Conservation (phyloP, 2,797 vertebrate genomes). For the Pantherophis vulpinus region DNA sequence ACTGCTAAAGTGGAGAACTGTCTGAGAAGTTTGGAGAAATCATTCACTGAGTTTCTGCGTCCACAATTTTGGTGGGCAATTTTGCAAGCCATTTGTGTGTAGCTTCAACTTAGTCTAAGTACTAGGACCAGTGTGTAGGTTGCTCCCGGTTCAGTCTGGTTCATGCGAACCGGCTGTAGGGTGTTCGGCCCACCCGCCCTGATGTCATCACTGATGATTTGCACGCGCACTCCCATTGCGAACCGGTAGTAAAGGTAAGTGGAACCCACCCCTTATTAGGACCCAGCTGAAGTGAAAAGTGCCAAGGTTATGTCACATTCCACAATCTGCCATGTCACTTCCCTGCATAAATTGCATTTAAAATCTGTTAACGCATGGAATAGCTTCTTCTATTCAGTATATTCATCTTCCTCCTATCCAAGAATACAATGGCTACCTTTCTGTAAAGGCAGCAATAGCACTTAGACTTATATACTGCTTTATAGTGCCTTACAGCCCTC, state of each 20-base stretch:
- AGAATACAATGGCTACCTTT: neutral
- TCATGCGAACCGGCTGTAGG: no score
- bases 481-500: no score
- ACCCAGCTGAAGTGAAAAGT: neutral
- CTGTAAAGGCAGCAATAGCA: no score
- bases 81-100: neutral
- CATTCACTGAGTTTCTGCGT: neutral
- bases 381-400: neutral
- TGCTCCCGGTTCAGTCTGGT: no score
- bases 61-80: neutral
- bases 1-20: neutral
- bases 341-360: neutral
- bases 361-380: neutral
- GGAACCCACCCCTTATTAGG: no score
- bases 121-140: no score
- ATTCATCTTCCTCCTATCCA: neutral
- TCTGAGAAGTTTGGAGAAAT: neutral
- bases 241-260: no score
- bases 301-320: neutral
- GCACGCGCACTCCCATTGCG: accelerated
- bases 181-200: no score
- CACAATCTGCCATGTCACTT: neutral
- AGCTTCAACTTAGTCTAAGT: neutral
- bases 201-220: no score
- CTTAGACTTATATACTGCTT: no score